These are phyloP conservation scores for Malthinus seriepunctatus DNA, from an alignment of 2,888 invertebrate species.

Conservation along the genomic window DNA sequence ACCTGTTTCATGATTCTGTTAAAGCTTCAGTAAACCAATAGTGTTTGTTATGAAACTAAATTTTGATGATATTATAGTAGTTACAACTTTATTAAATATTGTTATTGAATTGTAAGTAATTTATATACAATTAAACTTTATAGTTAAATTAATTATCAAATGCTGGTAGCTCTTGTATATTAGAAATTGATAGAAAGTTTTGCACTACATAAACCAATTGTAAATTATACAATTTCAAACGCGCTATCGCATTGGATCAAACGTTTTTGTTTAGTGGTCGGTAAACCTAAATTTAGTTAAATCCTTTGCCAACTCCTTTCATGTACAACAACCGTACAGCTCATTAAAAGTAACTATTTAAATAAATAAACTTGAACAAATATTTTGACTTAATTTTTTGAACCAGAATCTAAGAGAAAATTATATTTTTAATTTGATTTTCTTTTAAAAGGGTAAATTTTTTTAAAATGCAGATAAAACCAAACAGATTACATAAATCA, in stretches of 20 bases:
- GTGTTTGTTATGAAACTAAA: background rate
- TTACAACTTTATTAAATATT: slow-evolving; percentile 1
- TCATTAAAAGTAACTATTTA: too few species aligned
- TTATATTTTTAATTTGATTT: too few species aligned
- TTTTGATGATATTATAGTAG: background rate
- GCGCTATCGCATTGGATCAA: slow-evolving; percentile 15
- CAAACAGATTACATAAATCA: too few species aligned
- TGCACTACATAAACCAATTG: slow-evolving; percentile 15
- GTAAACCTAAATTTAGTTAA: slow-evolving; percentile 21
- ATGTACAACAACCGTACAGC: slow-evolving; percentile 8
- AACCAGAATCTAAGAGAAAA: too few species aligned
- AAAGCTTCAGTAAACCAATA: slow-evolving; percentile 1
- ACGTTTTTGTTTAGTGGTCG: slow-evolving; percentile 10
- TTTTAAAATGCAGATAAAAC: too few species aligned
- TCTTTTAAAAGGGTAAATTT: too few species aligned
- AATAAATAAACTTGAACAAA: too few species aligned
- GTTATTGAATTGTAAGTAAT: background rate
- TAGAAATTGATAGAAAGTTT: slow-evolving; percentile 1
- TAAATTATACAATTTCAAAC: slow-evolving; percentile 17
- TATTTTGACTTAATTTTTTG: too few species aligned
- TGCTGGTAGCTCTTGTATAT: background rate
- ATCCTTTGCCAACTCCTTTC: slow-evolving; percentile 14
- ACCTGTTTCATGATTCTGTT: background rate
- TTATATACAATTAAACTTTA: slow-evolving; percentile 5
- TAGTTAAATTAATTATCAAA: slow-evolving; percentile 5